Evolutionary conservation across 2,888 invertebrate species (phyloP).

Genomic region (Octodonta nipae): DNA sequence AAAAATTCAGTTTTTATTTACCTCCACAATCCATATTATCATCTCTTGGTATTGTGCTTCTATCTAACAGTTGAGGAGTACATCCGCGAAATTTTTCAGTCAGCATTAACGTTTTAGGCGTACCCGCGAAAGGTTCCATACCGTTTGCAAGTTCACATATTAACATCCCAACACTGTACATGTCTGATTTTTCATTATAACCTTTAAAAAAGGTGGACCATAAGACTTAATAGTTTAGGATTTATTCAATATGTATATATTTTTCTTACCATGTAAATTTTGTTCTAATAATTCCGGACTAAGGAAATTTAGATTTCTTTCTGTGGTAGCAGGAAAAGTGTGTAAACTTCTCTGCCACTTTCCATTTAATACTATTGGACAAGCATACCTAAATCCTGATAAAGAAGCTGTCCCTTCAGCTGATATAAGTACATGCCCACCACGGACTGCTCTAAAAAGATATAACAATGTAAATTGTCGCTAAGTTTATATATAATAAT

Average conservation of each 20-base stretch:
- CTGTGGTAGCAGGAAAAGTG: slow-evolving; percentile 58
- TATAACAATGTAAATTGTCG: neutral
- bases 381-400: slow-evolving; percentile 68
- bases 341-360: slow-evolving; percentile 55
- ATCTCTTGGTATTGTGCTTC: slow-evolving; percentile 50
- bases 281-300: slow-evolving; percentile 86
- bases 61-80: slow-evolving; percentile 62
- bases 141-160: slow-evolving; percentile 84
- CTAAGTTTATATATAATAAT: too few species aligned
- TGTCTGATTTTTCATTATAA: slow-evolving; percentile 79
- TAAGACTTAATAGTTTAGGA: neutral
- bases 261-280: slow-evolving; percentile 30
- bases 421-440: slow-evolving; percentile 71
- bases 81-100: slow-evolving; percentile 77
- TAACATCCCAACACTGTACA: slow-evolving; percentile 81
- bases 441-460: slow-evolving; percentile 57
- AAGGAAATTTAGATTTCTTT: slow-evolving; percentile 71
- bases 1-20: too few species aligned
- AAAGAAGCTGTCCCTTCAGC: slow-evolving; percentile 58
- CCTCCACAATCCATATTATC: slow-evolving; percentile 29
- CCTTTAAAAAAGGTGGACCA: slow-evolving; percentile 36
- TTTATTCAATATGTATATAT: neutral
- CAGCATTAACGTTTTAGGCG: slow-evolving; percentile 78
- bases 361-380: slow-evolving; percentile 58
- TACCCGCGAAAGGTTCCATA: slow-evolving; percentile 71